Evolutionary conservation across 2,113 vertebrate species (phyloP).

Genomic region (Leptosomus discolor): DNA sequence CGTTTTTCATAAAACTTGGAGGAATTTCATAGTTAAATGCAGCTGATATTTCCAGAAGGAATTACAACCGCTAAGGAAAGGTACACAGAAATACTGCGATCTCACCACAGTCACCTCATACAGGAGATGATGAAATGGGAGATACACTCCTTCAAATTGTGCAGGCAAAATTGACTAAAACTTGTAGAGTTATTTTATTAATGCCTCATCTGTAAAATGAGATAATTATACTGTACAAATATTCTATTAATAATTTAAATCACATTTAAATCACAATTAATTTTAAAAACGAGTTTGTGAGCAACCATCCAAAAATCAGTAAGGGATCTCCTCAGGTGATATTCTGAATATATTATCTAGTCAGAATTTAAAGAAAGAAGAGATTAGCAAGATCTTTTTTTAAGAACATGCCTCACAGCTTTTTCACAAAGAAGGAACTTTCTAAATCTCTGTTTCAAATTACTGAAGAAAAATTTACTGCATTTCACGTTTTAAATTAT

Average conservation of each 20-base stretch:
- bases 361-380: not conserved
- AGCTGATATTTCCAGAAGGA: not conserved
- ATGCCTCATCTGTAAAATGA: not conserved
- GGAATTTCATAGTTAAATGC: not conserved
- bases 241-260: not conserved
- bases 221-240: not conserved
- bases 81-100: not conserved
- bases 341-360: not conserved
- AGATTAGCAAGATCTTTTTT: not conserved
- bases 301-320: not conserved
- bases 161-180: not conserved
- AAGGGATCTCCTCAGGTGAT: not conserved
- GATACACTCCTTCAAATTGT: accelerated
- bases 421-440: not conserved
- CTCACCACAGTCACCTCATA: not conserved
- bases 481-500: not conserved
- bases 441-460: not conserved
- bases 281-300: not conserved
- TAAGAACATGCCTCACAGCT: not conserved
- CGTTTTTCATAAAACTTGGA: not conserved
- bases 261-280: not conserved
- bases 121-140: not conserved
- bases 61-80: not conserved
- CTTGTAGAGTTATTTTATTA: not conserved
- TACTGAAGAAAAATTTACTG: not conserved